A percentile compares a stretch with the other conserved stretches of the same genome.
phyloP scores from a whole-genome alignment of 1,140 invertebrate genomes.

The Cheumatopsyche charites region DNA sequence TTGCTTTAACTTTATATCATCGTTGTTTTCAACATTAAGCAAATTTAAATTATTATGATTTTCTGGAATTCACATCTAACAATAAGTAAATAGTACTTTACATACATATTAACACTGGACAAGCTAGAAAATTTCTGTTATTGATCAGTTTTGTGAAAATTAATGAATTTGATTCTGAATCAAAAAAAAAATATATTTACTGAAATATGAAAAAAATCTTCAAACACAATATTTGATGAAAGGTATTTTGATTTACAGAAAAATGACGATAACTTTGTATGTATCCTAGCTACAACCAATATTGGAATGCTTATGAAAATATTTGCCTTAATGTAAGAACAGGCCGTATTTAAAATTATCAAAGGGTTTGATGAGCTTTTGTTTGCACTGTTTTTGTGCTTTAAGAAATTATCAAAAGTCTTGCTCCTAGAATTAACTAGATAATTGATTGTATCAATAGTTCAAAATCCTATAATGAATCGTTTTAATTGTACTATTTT shows the following conservation, averaged over 20 bases:
- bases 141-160: too few species aligned
- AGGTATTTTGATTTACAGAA: not conserved
- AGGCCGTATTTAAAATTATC: not conserved
- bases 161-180: not conserved
- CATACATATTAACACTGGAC: too few species aligned
- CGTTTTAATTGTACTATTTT: not conserved
- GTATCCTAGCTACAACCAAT: not conserved
- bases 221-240: not conserved
- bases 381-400: not conserved
- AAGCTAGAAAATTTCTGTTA: too few species aligned
- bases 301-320: slow-evolving; percentile 21
- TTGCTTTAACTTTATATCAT: too few species aligned
- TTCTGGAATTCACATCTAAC: too few species aligned
- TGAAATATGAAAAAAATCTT: not conserved
- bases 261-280: not conserved
- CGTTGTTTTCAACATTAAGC: too few species aligned
- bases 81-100: too few species aligned
- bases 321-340: slow-evolving; percentile 8
- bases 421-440: not conserved
- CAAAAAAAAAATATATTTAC: not conserved
- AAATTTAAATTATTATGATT: too few species aligned
- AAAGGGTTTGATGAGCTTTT: slow-evolving; percentile 10
- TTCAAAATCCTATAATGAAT: not conserved
- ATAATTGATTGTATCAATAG: not conserved
- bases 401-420: slow-evolving; percentile 4